Base-by-base conservation (phyloP, 35 echinoderm and acorn worm species). In the Patiria miniata region DNA sequence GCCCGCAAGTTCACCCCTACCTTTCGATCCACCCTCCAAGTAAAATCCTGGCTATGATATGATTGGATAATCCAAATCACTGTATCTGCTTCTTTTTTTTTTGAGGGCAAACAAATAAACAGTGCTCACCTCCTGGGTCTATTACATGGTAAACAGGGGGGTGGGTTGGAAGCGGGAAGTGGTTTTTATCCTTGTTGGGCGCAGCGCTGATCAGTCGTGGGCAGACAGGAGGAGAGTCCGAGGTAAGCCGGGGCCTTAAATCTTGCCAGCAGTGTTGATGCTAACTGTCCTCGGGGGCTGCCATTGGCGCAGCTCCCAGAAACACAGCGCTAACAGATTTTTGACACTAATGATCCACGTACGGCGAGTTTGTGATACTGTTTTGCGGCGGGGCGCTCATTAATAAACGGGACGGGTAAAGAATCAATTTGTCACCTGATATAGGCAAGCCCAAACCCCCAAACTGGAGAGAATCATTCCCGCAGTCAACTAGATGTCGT, bases 21-120 rank as follows among this genome's bases (percentile, higher is more conserved):
- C n/a, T n/a, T n/a, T n/a, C n/a, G n/a, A n/a, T n/a, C n/a, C n/a
- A n/a, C n/a, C n/a, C n/a, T 73, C 26, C 26, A 73, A 73, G 29
- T 73, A 73, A 28, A 73, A n/a, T n/a, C 29, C 65, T 32, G 65
- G 65, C 21, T 73, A 73, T 73, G 65, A 73, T 73, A 73, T 73
- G 19, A 73, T 73, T 26, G 65, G 23, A 73, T 73, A 32, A 30
- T 73, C 14, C 26, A 73, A 26, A 34, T 73, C 65, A 73, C 26
- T 73, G 65, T 30, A 12, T 32, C 65, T 73, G 34, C 65, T 73
- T 73, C 29, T 73, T 47, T 73, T 23, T 73, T 73, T 73, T 73
- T 47, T 73, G 65, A 73, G 65, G 65, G 65, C 65, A 73, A 73
- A 73, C 65, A 73, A 73, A 73, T 73, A 73, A 73, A 73, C 26